Conservation (phyloP, 2,888 invertebrate species). For the Acleris laterana region DNA sequence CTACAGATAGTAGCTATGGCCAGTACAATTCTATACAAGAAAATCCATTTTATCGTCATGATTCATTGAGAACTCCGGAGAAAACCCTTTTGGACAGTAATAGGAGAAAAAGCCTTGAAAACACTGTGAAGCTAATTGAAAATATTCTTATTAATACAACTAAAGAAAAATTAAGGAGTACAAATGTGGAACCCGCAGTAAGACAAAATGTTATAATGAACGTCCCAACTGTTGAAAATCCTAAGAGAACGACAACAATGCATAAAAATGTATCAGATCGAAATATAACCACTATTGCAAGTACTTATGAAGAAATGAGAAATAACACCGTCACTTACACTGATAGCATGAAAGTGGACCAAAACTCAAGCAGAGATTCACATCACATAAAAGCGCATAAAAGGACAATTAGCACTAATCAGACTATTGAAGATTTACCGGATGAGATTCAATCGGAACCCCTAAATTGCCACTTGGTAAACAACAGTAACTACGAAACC, state of each 20-base stretch:
- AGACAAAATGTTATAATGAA: not conserved
- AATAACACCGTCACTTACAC: not conserved
- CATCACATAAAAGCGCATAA: not conserved
- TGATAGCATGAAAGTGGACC: not conserved
- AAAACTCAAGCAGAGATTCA: not conserved
- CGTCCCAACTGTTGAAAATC: not conserved
- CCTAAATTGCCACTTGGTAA: constrained; percentile 11
- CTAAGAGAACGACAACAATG: not conserved
- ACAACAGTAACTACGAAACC: not conserved
- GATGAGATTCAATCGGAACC: constrained; percentile 17
- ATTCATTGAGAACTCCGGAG: constrained; percentile 47
- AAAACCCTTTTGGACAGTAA: constrained; percentile 48
- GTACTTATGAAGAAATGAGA: not conserved
- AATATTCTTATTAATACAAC: constrained; percentile 59
- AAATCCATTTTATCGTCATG: constrained; percentile 46
- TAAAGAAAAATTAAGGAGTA: constrained; percentile 40
- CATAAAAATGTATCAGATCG: not conserved
- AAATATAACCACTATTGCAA: not conserved
- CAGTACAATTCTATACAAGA: constrained; percentile 31
- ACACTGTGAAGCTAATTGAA: constrained; percentile 69
- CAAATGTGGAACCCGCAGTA: not conserved
- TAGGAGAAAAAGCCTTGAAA: constrained; percentile 65
- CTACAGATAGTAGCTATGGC: constrained; percentile 33
- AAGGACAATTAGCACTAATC: not conserved
- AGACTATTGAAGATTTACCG: not conserved